Evolutionary conservation across 2,888 invertebrate species (phyloP).

Genomic region (Pediacus dermestoides): DNA sequence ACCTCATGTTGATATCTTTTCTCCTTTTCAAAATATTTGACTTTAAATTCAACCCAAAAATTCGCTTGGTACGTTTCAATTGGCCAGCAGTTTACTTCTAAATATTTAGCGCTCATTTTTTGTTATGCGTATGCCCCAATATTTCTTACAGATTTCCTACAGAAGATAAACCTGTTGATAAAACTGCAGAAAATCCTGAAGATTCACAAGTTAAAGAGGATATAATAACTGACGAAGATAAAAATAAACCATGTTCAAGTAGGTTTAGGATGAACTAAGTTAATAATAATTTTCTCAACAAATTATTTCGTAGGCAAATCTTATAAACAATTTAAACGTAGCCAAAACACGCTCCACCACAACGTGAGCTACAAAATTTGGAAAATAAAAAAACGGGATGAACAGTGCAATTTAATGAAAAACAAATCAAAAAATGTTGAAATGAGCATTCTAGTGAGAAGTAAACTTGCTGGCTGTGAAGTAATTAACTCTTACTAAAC

Average conservation of each 20-base stretch:
- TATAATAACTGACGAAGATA: too few species aligned
- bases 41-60: too few species aligned
- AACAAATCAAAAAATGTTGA: conserved; percentile 30
- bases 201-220: too few species aligned
- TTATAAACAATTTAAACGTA: conserved; percentile 2
- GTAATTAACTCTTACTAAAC: conserved; percentile 26
- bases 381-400: conserved; percentile 35
- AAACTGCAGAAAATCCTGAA: conserved; percentile 7
- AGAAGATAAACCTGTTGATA: conserved; percentile 14
- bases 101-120: too few species aligned
- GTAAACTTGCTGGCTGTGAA: conserved; percentile 41
- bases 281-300: neutral
- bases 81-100: too few species aligned
- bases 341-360: conserved; percentile 26
- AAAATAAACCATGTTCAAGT: too few species aligned
- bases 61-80: too few species aligned
- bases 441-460: conserved; percentile 39
- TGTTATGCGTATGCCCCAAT: too few species aligned
- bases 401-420: conserved; percentile 35
- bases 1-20: too few species aligned
- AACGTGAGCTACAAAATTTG: conserved; percentile 43
- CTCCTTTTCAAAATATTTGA: too few species aligned
- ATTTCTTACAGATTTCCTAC: conserved; percentile 16
- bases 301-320: conserved; percentile 8
- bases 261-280: too few species aligned